Conservation (phyloP, 2,888 invertebrate species). For the Xestia ashworthii region DNA sequence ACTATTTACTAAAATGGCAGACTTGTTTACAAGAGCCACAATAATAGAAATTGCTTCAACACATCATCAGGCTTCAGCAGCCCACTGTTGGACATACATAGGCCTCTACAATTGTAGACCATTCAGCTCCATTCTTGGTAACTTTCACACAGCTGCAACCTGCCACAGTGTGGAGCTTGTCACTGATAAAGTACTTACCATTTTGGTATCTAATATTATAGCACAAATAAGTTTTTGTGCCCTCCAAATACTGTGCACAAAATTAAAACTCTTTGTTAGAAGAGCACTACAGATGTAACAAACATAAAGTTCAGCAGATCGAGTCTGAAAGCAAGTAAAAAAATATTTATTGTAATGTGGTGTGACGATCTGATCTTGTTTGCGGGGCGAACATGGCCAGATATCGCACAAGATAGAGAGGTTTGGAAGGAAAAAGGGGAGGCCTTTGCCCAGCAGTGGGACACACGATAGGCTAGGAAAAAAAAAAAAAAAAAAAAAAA, state of each 20-base stretch:
- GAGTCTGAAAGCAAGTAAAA: conserved; percentile 32
- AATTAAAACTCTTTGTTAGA: conserved; percentile 30
- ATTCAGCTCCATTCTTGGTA: not conserved
- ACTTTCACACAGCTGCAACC: not conserved
- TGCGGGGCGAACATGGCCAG: too few relatives aligned
- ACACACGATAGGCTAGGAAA: too few relatives aligned
- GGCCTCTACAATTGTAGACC: not conserved
- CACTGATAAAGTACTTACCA: conserved; percentile 12
- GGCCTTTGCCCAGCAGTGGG: too few relatives aligned
- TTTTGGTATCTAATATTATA: not conserved
- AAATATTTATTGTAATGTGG: not conserved
- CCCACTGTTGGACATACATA: not conserved
- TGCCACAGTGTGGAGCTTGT: not conserved
- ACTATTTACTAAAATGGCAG: too few relatives aligned
- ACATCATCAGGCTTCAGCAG: not conserved
- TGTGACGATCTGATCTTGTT: too few relatives aligned
- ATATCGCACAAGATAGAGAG: too few relatives aligned
- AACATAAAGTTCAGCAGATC: conserved; percentile 23
- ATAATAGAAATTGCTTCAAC: not conserved
- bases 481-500: too few relatives aligned
- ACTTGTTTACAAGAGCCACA: too few relatives aligned
- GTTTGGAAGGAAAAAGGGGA: too few relatives aligned
- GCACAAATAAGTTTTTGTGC: conserved; percentile 26
- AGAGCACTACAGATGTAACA: conserved; percentile 37
- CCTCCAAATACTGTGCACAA: conserved; percentile 30